Conservation (phyloP, 2,888 invertebrate species). For the Pseudococcus viburni region DNA sequence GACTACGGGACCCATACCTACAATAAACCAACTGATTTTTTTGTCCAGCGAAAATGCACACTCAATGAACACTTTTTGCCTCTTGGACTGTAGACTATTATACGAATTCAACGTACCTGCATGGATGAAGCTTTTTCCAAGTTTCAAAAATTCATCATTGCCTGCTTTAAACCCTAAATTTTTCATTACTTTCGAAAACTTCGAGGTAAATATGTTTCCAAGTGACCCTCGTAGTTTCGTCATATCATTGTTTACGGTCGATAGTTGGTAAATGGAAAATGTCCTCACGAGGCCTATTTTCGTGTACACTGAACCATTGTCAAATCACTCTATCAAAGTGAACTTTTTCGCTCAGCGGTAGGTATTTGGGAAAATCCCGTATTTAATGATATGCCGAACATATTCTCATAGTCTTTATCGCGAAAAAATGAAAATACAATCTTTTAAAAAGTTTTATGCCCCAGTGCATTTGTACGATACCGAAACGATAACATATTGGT, state of each 20-base stretch:
- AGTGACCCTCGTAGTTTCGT: not conserved
- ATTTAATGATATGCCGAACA: not conserved
- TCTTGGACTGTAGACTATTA: too few species aligned
- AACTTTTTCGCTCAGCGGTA: conserved; percentile 19
- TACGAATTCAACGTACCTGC: too few species aligned
- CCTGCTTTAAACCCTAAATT: too few species aligned
- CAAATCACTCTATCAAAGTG: not conserved
- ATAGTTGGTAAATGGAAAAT: not conserved
- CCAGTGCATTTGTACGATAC: conserved; percentile 6
- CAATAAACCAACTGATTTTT: too few species aligned
- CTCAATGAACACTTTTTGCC: too few species aligned
- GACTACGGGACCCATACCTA: too few species aligned
- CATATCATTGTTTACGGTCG: not conserved
- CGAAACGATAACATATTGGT: not conserved
- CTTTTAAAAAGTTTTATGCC: conserved; percentile 25
- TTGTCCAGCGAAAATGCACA: too few species aligned
- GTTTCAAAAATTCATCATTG: too few species aligned
- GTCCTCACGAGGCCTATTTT: not conserved
- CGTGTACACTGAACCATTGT: not conserved
- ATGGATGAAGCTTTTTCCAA: too few species aligned
- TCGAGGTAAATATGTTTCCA: too few species aligned
- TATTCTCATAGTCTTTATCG: conserved; percentile 1
- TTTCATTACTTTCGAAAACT: too few species aligned
- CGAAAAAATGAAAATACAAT: not conserved
- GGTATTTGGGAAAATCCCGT: not conserved